Percentiles rank a stretch among this genome's conserved stretches.
Evolutionary conservation across 2,888 invertebrate genomes (phyloP).

Genomic region (Phaonia tiefii): DNA sequence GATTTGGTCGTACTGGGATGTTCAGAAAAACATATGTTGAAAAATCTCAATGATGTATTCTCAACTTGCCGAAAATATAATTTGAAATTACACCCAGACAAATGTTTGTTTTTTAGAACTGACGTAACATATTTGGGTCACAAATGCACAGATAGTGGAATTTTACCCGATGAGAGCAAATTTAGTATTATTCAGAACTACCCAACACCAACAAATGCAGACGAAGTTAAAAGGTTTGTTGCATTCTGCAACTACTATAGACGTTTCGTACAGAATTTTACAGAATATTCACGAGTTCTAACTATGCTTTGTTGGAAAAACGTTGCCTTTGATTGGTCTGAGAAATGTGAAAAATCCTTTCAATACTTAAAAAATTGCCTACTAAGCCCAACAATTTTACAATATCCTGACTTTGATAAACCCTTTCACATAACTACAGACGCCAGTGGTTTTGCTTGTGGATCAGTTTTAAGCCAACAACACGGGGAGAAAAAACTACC

Average conservation of each 20-base stretch:
- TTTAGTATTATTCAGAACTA: neutral
- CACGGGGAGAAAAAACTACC: too few species aligned
- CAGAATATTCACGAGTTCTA: too few species aligned
- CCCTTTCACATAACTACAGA: too few species aligned
- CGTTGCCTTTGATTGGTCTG: too few species aligned
- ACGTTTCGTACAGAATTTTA: neutral
- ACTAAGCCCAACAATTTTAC: too few species aligned
- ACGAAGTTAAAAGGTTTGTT: neutral
- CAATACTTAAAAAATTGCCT: too few species aligned
- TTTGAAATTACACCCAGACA: too few species aligned
- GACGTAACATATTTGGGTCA: neutral
- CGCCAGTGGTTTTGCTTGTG: too few species aligned
- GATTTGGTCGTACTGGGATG: neutral
- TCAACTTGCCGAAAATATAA: neutral
- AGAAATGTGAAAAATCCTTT: too few species aligned
- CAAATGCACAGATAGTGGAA: conserved; percentile 11
- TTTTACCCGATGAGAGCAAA: neutral
- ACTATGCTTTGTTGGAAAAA: too few species aligned
- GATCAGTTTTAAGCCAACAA: too few species aligned
- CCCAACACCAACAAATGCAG: neutral
- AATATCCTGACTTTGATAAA: too few species aligned
- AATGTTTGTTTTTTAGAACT: neutral
- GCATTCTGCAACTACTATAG: neutral
- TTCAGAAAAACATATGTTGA: neutral
- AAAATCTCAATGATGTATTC: neutral